phyloP scores from a whole-genome alignment of 2,113 vertebrate species.

The Micromys minutus region DNA sequence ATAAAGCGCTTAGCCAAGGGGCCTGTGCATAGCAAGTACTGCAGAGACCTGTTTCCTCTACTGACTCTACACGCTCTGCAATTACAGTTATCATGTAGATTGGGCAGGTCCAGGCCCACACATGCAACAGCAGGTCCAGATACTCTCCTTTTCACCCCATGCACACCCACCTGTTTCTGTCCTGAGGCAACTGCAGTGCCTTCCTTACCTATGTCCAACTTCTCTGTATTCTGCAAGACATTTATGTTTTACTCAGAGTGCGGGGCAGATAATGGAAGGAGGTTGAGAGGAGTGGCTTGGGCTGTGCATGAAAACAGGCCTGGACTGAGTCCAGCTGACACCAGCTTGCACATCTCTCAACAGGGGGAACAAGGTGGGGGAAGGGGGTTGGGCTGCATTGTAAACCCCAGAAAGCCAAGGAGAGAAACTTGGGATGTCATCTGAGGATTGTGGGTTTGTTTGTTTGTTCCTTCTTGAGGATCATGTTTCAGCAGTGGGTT shows the following conservation, averaged over 20 bases:
- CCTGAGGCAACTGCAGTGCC: background rate
- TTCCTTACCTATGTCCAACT: background rate
- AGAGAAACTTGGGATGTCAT: background rate
- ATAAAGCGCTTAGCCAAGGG: slow-evolving; percentile 50
- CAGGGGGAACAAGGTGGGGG: background rate
- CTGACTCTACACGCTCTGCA: background rate
- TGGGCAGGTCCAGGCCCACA: background rate
- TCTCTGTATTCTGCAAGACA: background rate
- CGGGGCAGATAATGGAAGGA: background rate
- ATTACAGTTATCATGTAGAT: background rate
- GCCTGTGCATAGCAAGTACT: background rate
- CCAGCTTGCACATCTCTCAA: background rate
- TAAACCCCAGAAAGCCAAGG: background rate
- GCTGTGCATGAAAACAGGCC: background rate
- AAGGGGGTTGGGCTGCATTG: too few species aligned
- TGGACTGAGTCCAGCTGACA: background rate
- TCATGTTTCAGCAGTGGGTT: background rate
- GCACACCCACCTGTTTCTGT: background rate
- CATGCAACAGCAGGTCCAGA: background rate
- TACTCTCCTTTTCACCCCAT: background rate
- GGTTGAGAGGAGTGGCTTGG: too few species aligned
- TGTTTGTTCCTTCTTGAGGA: background rate
- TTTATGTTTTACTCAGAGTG: background rate
- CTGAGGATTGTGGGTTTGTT: background rate
- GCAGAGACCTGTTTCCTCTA: background rate